These are phyloP conservation scores for Caenorhabditis angaria DNA, from an alignment of 2,888 invertebrate species.

Conservation along the genomic window DNA sequence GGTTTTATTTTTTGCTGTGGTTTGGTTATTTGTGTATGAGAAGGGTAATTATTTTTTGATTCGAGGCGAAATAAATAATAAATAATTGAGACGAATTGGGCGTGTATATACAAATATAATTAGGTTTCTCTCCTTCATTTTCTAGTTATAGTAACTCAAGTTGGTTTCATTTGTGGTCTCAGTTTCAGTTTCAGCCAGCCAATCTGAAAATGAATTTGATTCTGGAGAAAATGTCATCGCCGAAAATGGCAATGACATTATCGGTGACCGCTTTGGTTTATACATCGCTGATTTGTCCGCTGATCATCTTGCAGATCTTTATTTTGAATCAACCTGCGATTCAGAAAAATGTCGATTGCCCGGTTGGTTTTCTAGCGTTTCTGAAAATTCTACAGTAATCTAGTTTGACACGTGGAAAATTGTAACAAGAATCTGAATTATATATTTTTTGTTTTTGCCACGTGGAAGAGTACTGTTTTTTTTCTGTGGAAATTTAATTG, in stretches of 20 bases:
- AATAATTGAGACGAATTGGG: neutral
- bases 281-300: constrained; percentile 40
- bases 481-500: too few species aligned
- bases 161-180: neutral
- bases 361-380: constrained; percentile 29
- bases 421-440: too few species aligned
- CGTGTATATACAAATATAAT: neutral
- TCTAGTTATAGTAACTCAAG: too few species aligned
- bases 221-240: constrained; percentile 15
- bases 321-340: neutral
- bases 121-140: too few species aligned
- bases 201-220: neutral
- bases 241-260: constrained; percentile 36
- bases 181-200: neutral
- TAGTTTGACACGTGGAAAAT: too few species aligned
- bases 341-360: constrained; percentile 29
- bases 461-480: too few species aligned
- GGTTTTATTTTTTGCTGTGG: neutral
- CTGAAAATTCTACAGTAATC: too few species aligned
- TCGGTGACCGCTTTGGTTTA: constrained; percentile 41
- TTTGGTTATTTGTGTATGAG: neutral
- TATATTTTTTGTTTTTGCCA: too few species aligned
- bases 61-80: neutral
- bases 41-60: neutral
- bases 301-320: constrained; percentile 19